These are phyloP conservation scores for Calidris pugnax DNA, from an alignment of 2,113 vertebrate species.

Conservation along the genomic window DNA sequence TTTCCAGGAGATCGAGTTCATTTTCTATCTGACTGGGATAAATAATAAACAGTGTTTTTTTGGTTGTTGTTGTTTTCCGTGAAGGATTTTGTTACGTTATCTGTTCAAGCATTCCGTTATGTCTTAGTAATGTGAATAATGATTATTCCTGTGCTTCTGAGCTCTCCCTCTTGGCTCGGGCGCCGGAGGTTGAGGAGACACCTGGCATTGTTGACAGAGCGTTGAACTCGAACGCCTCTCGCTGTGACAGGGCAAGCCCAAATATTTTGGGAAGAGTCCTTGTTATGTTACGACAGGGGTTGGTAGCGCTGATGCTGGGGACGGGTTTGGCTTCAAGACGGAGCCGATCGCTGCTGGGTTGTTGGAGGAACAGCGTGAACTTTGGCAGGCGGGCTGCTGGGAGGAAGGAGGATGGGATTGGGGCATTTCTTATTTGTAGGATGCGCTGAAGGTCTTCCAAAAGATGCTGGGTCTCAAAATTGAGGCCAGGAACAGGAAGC, in stretches of 20 bases:
- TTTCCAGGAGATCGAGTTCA: slow-evolving; percentile 35
- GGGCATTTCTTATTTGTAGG: background rate
- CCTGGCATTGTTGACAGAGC: slow-evolving; percentile 61
- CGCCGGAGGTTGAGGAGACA: slow-evolving; percentile 18
- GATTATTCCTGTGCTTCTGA: slow-evolving; percentile 46
- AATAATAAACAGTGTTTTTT: slow-evolving; percentile 11
- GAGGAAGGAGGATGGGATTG: background rate
- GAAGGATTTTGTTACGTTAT: slow-evolving; percentile 56
- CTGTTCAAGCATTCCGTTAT: slow-evolving; percentile 64
- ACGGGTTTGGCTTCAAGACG: background rate
- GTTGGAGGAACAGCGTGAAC: background rate
- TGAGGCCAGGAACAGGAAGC: background rate
- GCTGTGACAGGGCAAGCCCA: slow-evolving; percentile 48
- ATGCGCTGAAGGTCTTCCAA: background rate
- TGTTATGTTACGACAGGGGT: slow-evolving; percentile 44
- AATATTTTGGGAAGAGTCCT: slow-evolving; percentile 58
- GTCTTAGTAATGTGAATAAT: slow-evolving; percentile 55
- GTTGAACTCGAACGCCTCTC: slow-evolving; percentile 51
- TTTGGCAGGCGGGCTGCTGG: background rate
- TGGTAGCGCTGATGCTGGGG: background rate
- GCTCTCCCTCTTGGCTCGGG: slow-evolving; percentile 51
- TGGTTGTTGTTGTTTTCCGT: background rate
- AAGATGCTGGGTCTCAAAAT: background rate
- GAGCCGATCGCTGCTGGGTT: slow-evolving; percentile 25
- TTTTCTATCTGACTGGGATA: slow-evolving; percentile 47